phyloP scores from a whole-genome alignment of 2,797 vertebrate genomes.

The Pelodytes ibericus region DNA sequence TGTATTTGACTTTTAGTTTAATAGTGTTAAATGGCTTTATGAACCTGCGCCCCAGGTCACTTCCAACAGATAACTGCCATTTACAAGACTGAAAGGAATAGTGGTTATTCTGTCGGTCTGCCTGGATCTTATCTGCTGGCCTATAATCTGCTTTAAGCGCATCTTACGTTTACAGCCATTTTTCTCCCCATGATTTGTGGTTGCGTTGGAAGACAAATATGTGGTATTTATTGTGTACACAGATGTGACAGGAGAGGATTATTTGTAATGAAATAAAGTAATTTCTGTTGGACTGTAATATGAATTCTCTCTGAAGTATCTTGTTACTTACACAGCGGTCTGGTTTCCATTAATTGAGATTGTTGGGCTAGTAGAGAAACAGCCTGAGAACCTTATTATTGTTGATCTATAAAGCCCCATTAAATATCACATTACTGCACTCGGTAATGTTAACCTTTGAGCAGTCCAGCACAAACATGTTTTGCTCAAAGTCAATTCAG shows the following conservation, averaged over 20 bases:
- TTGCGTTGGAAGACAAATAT: not conserved
- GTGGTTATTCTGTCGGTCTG: not conserved
- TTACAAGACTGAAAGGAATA: too few species aligned
- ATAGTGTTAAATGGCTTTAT: constrained; percentile 1
- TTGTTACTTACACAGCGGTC: too few species aligned
- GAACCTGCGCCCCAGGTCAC: not conserved
- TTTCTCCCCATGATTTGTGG: not conserved
- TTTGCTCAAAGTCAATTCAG: too few species aligned
- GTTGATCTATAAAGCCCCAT: too few species aligned
- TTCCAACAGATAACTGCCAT: not conserved
- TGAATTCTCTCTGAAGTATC: not conserved
- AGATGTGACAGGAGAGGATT: too few species aligned
- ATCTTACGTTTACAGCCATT: not conserved
- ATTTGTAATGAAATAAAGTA: not conserved
- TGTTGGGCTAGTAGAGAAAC: too few species aligned
- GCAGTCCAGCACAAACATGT: too few species aligned
- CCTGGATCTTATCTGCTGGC: not conserved
- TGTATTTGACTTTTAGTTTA: not conserved
- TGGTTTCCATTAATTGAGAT: too few species aligned
- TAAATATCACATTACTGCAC: too few species aligned
- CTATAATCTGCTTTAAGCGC: not conserved
- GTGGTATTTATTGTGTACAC: too few species aligned
- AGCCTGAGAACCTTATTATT: too few species aligned
- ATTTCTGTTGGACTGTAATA: not conserved
- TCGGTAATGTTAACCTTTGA: too few species aligned